phyloP scores from a whole-genome alignment of 2,797 vertebrate genomes.

The Zalophus californianus region DNA sequence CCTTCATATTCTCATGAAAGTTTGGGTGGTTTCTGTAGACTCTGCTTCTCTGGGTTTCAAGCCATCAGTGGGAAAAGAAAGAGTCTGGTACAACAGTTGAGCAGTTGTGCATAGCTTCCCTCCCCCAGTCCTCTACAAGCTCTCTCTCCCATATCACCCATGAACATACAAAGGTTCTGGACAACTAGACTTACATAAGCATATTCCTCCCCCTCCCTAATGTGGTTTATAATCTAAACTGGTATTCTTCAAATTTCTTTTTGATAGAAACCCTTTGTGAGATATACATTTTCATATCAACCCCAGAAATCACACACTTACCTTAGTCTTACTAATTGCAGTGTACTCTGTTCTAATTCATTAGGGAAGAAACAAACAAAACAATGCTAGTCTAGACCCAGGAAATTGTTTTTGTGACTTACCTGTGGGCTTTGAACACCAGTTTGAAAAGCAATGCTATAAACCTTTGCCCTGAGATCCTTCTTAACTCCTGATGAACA shows the following conservation, averaged over 20 bases:
- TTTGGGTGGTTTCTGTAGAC: not conserved
- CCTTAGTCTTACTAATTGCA: not conserved
- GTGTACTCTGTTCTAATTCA: not conserved
- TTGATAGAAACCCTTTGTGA: not conserved
- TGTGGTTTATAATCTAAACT: not conserved
- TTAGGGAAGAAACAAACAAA: not conserved
- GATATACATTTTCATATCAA: conserved; percentile 20
- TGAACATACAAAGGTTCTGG: not conserved
- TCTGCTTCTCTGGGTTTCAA: not conserved
- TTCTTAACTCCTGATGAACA: not conserved
- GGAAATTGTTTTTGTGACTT: not conserved
- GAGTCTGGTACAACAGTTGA: rapidly evolving
- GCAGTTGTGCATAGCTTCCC: not conserved
- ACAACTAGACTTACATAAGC: not conserved
- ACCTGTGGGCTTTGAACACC: not conserved
- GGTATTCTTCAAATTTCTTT: not conserved
- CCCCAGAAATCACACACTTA: not conserved
- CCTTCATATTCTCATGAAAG: not conserved
- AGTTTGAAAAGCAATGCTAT: not conserved
- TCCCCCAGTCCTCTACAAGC: not conserved
- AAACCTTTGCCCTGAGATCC: not conserved
- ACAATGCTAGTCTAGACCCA: not conserved
- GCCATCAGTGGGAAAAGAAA: not conserved
- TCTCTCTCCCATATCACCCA: not conserved
- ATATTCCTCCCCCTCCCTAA: not conserved